Percentiles rank a stretch among this genome's conserved stretches.
phyloP scores from a whole-genome alignment of 2,113 vertebrate species.

The Aldabrachelys gigantea region DNA sequence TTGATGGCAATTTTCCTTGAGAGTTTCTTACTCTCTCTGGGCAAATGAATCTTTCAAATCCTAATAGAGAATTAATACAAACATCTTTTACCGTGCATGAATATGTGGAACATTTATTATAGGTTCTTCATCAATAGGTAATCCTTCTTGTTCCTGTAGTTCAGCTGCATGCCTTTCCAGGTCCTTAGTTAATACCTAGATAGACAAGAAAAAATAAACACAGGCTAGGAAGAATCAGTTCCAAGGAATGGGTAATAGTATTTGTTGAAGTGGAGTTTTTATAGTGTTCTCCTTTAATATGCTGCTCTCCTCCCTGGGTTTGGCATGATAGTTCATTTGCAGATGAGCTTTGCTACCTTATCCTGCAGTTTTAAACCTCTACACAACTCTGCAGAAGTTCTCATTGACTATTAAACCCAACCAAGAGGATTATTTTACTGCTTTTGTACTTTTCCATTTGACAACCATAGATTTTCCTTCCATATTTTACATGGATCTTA shows the following conservation, averaged over 20 bases:
- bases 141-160: slow-evolving; percentile 88
- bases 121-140: slow-evolving; percentile 82
- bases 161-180: slow-evolving; percentile 91
- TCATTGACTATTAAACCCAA: rapidly evolving
- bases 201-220: neutral
- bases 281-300: neutral
- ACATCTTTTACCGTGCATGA: slow-evolving; percentile 84
- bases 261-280: neutral
- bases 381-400: neutral
- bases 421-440: neutral
- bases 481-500: neutral
- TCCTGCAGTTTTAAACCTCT: neutral
- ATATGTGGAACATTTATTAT: slow-evolving; percentile 93
- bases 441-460: neutral
- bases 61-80: neutral
- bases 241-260: neutral
- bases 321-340: neutral
- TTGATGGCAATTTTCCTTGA: rapidly evolving
- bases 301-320: neutral
- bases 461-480: neutral
- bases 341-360: neutral
- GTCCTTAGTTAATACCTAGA: slow-evolving; percentile 92
- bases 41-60: neutral
- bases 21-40: neutral
- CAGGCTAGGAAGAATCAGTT: neutral